Base-by-base conservation (phyloP, 2,888 invertebrate species). In the Ernsta delagoae region DNA sequence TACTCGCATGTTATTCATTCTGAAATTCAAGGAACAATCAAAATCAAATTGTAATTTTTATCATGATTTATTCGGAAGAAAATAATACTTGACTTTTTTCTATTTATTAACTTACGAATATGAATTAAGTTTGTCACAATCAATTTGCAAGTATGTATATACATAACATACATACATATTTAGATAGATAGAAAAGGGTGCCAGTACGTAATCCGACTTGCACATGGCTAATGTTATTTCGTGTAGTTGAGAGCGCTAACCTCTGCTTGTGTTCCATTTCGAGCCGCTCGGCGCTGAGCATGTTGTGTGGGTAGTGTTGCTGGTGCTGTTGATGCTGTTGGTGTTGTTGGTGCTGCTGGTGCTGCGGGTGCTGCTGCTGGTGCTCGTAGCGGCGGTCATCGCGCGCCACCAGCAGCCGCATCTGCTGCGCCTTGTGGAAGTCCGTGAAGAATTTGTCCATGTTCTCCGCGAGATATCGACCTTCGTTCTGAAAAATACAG, bases 401-500 rank as follows among this genome's bases (percentile, higher is more conserved):
- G 73, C 87, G 86, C 72, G 89, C 78, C 75, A 92, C 73, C 70
- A 87, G 75, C 73, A 85, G 76, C 71, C 91, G 78, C 83, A 92
- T 79, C 81, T 94, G 94, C 70, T 95, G 94, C 78, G 95, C 95
- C 82, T 95, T 95, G 85, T 95, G 95, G 89, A 96, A 96, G 84
- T 96, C 96, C 60, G 95, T 95, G 94, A 96, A 96, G 87, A 96
- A 96, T 84, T 96, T 96, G 71, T 95, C 95, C 93, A 96, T 95
- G 78, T 92, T 92, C 82, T 94, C 88, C 53, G 89, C 85, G 66
- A 89, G 75, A 78, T 92, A 87, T 76, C 91, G 81, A 73, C 91
- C 88, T 86, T 94, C 87, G 81, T 88, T 84, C 90, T 90, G 50
- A 8, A 11, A 50, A 45, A n/a, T n/a, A n/a, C n/a, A n/a, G n/a